These are phyloP conservation scores for Agonopterix alstromeriana DNA, from an alignment of 2,888 invertebrate species.

Conservation along the genomic window DNA sequence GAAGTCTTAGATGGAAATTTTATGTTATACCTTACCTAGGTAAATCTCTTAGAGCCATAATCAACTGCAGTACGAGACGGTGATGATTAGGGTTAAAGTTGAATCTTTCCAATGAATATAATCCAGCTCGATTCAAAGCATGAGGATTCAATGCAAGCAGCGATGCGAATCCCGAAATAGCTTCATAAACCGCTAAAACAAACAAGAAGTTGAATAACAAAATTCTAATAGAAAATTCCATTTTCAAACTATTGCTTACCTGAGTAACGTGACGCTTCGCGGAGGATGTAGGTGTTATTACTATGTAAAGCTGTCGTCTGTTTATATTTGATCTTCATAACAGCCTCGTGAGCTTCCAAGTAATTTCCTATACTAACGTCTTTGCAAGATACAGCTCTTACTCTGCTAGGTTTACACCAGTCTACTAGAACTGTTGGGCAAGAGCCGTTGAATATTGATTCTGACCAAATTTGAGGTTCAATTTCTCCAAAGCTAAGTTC, in stretches of 20 bases:
- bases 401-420: slow-evolving; percentile 64
- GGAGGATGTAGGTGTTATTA: slow-evolving; percentile 63
- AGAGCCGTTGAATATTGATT: slow-evolving; percentile 65
- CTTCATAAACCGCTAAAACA: slow-evolving; percentile 70
- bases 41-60: slow-evolving; percentile 72
- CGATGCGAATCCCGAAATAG: slow-evolving; percentile 68
- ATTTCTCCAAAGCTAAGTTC: slow-evolving; percentile 62
- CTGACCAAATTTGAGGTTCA: slow-evolving; percentile 57
- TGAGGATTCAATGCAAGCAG: slow-evolving; percentile 72
- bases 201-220: slow-evolving; percentile 6
- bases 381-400: slow-evolving; percentile 68
- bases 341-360: slow-evolving; percentile 71
- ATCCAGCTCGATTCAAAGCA: slow-evolving; percentile 60
- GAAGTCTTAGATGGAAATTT: neutral
- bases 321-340: slow-evolving; percentile 64
- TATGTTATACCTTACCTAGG: slow-evolving; percentile 57
- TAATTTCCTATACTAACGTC: slow-evolving; percentile 68
- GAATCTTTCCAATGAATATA: slow-evolving; percentile 58
- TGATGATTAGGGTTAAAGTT: slow-evolving; percentile 59
- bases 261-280: slow-evolving; percentile 65
- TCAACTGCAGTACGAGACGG: slow-evolving; percentile 66
- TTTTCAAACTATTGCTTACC: slow-evolving; percentile 36
- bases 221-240: neutral
- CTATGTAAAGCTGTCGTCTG: slow-evolving; percentile 61
- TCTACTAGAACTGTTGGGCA: slow-evolving; percentile 65